Evolutionary conservation across 2,113 vertebrate species (phyloP).

Genomic region (Apistogramma diplotaenia): DNA sequence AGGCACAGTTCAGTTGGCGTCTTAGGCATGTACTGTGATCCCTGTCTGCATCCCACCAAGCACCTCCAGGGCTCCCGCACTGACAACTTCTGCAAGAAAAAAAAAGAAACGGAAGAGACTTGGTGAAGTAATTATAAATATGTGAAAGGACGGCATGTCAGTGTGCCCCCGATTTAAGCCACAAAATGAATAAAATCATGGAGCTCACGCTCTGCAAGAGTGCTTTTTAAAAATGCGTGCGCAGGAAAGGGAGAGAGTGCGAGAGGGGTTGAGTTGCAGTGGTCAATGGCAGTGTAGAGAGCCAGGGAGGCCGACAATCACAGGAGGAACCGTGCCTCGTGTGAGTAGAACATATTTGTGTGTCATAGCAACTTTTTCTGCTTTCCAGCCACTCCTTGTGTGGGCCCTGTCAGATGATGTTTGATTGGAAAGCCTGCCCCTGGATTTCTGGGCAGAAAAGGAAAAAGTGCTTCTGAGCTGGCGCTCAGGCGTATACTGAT

Average conservation of each 20-base stretch:
- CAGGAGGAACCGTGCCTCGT: not conserved
- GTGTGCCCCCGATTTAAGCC: not conserved
- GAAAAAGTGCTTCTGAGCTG: not conserved
- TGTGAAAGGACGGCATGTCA: not conserved
- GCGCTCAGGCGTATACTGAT: not conserved
- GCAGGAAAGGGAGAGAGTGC: no score
- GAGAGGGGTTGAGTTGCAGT: not conserved
- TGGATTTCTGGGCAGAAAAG: not conserved
- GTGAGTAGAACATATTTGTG: not conserved
- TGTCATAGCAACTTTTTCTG: not conserved
- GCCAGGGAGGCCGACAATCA: not conserved
- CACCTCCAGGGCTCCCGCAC: not conserved
- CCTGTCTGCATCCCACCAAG: not conserved
- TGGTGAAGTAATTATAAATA: not conserved
- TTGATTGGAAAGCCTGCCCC: not conserved
- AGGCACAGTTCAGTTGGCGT: accelerated
- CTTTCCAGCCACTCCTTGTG: no score
- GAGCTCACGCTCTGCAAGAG: no score
- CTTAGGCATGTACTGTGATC: not conserved
- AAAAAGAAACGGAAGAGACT: not conserved
- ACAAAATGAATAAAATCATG: no score
- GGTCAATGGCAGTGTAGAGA: not conserved
- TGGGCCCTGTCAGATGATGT: not conserved
- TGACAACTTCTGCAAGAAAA: not conserved
- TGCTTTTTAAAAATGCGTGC: no score